A percentile compares a stretch with the other conserved stretches of the same genome.
phyloP scores from a whole-genome alignment of 2,888 invertebrate genomes.

The Ceratothoa steindachneri region DNA sequence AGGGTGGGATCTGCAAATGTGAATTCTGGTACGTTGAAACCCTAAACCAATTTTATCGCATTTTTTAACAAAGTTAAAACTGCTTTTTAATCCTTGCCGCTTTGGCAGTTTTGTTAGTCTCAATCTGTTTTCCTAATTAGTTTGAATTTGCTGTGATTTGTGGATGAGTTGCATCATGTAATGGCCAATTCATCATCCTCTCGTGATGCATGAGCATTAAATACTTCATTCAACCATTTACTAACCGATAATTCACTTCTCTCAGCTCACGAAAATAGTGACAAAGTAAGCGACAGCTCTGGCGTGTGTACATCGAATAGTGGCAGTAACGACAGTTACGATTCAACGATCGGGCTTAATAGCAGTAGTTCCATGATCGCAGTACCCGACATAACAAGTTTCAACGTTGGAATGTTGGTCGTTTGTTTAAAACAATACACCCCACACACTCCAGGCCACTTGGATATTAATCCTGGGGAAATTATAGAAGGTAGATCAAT shows the following conservation, averaged over 20 bases:
- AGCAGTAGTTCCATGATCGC: constrained; percentile 32
- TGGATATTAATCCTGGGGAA: constrained; percentile 80
- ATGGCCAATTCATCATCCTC: too few relatives aligned
- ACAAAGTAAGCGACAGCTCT: constrained; percentile 65
- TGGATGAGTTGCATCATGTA: too few relatives aligned
- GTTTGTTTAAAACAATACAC: constrained; percentile 80
- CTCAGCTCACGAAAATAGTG: constrained; percentile 12
- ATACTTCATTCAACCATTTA: too few relatives aligned
- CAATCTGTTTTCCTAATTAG: too few relatives aligned
- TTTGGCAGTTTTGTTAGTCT: too few relatives aligned
- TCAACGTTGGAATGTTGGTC: constrained; percentile 73
- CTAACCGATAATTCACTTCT: too few relatives aligned
- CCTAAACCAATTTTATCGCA: constrained; percentile 56
- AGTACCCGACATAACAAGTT: constrained; percentile 62
- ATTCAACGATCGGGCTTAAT: constrained; percentile 36
- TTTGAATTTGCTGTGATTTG: too few relatives aligned
- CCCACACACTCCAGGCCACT: constrained; percentile 68
- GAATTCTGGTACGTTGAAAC: constrained; percentile 46
- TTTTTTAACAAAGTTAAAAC: too few relatives aligned
- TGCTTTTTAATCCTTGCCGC: too few relatives aligned
- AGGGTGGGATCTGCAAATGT: constrained; percentile 44
- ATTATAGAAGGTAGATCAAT: constrained; percentile 77
- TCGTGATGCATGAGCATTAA: too few relatives aligned
- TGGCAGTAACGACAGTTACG: constrained; percentile 51
- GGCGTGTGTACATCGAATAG: constrained; percentile 86